Evolutionary conservation across 2,888 invertebrate species (phyloP).

Genomic region (Lepidonotus clava): DNA sequence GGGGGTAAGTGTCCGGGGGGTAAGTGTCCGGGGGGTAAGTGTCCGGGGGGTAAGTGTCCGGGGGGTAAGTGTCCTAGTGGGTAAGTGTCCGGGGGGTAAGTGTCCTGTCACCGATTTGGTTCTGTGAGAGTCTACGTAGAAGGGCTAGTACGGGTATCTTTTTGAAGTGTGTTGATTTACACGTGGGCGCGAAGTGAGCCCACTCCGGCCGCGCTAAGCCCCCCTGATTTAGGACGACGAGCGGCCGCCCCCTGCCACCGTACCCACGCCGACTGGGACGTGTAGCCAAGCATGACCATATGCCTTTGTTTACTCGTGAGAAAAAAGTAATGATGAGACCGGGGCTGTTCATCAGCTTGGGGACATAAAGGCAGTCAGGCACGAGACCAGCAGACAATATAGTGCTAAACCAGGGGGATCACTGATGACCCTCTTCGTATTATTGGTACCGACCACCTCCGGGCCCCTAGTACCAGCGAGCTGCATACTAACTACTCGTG

Average conservation of each 20-base stretch:
- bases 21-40: too few species aligned
- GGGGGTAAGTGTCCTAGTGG: too few species aligned
- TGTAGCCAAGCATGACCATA: not conserved
- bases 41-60: too few species aligned
- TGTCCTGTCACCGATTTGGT: not conserved
- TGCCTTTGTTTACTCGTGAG: conserved; percentile 3
- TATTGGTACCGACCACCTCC: not conserved
- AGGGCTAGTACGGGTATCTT: not conserved
- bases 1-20: too few species aligned
- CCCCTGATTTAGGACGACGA: not conserved
- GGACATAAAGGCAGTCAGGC: not conserved
- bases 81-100: not conserved
- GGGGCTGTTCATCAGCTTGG: not conserved
- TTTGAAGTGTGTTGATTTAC: conserved; percentile 5
- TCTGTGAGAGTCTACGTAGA: too few species aligned
- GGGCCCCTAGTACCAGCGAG: not conserved
- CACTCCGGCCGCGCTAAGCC: not conserved
- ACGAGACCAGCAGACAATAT: not conserved
- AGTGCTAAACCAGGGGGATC: not conserved
- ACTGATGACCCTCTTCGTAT: not conserved
- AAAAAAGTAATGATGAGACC: not conserved
- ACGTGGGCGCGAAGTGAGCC: too few species aligned
- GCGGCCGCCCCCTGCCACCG: not conserved
- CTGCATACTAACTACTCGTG: not conserved
- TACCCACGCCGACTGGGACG: not conserved